Base-by-base conservation (phyloP, 2,113 vertebrate genomes). In the Xenotilapia leptura region DNA sequence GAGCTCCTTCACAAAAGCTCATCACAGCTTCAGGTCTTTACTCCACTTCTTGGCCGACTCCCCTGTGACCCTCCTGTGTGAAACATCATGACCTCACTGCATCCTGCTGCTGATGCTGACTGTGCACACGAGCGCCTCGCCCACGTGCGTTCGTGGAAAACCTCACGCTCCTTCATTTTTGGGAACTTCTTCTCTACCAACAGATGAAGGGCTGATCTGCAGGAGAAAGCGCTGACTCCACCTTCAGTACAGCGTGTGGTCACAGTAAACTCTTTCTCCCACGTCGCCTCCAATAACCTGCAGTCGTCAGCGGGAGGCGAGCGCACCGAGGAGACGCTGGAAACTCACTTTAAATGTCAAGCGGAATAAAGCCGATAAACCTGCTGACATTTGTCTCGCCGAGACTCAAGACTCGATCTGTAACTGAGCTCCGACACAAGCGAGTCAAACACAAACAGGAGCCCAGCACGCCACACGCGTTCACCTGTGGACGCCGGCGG, bases 291-390 rank as follows among this genome's bases (percentile, higher is more conserved):
- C 73, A 42, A 54, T 73, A 45, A 82, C 31, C 19, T 49, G 79
- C 47, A 70, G 80, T 4, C 21, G 0, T 79, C 70, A 31, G 19
- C 5, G 1, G 11, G 38, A 58, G 33, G 47, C 60, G 9, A 28
- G 26, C 6, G 14, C 83, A 5, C 31, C 1, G 21, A 38, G 4
- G 53, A 42, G 73, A 85, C 14, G 31, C 36, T 7, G 14, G 28
- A 83, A 79, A 62, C 19, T 31, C 54, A 12, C 58, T 36, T 15
- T 15, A 89, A 83, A 89, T 75, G 79, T 89, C 84, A 73, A 47
- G 40, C 10, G n/a, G 33, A 86, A 70, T 54, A 75, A 89, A 88
- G 5, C 13, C 2, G 28, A 83, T 68, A 42, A 86, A 86, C 12
- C 77, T 31, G 49, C 65, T 79, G 77, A 88, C 49, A 36, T 85